phyloP scores from a whole-genome alignment of 2,888 invertebrate genomes.

The Meghimatium bilineatum region DNA sequence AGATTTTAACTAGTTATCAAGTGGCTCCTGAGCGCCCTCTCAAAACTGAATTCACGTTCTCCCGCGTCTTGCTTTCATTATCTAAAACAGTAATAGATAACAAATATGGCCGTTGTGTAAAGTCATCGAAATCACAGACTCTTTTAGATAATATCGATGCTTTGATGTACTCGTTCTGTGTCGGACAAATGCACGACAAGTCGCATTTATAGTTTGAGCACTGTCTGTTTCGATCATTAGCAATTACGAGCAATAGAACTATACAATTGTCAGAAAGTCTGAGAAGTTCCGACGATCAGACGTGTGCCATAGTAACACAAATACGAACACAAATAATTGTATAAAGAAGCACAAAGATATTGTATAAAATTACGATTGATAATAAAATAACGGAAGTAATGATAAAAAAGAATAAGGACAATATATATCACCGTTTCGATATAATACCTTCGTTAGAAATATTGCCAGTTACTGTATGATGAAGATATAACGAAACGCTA shows the following conservation, averaged over 20 bases:
- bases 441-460: too few relatives aligned
- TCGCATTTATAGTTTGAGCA: background rate
- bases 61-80: constrained; percentile 16
- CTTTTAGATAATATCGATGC: background rate
- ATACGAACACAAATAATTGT: background rate
- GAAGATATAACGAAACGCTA: too few relatives aligned
- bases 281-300: too few relatives aligned
- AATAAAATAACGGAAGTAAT: too few relatives aligned
- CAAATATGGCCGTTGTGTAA: constrained; percentile 4
- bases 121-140: constrained; percentile 3
- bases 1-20: constrained; percentile 6
- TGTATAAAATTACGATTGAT: too few relatives aligned
- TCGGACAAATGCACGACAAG: constrained; percentile 8
- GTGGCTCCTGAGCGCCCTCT: background rate
- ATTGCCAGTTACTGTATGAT: too few relatives aligned
- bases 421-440: too few relatives aligned
- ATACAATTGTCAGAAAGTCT: too few relatives aligned
- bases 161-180: background rate
- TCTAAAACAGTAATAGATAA: constrained; percentile 22
- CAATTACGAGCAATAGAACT: too few relatives aligned
- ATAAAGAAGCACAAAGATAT: background rate
- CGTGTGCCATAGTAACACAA: too few relatives aligned
- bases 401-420: too few relatives aligned
- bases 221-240: too few relatives aligned
- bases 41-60: background rate